Conservation (phyloP, 1,140 invertebrate species). For the Drosophila jambulina region DNA sequence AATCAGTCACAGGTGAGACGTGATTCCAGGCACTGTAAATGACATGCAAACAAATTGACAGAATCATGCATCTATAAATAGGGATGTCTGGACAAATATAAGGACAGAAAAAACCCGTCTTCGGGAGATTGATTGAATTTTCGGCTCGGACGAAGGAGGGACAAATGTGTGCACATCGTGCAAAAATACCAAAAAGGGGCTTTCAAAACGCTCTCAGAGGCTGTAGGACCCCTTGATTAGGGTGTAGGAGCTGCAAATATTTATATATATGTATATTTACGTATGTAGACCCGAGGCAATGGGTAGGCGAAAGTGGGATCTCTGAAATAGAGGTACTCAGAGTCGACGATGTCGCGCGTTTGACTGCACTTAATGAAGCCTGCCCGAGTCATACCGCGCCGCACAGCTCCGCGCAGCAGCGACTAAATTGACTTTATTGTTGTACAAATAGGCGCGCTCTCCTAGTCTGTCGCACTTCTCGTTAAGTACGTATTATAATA, state of each 20-base stretch:
- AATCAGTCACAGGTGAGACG: constrained; percentile 20
- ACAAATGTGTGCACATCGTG: neutral
- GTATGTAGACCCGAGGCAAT: constrained; percentile 16
- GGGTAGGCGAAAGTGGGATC: neutral
- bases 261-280: constrained; percentile 52
- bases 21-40: neutral
- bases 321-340: constrained; percentile 22
- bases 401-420: constrained; percentile 27
- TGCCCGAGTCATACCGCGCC: neutral
- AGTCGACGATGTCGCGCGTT: constrained; percentile 63
- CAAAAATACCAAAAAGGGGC: neutral
- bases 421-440: constrained; percentile 82
- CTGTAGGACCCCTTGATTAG: constrained; percentile 3
- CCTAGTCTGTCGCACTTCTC: constrained; percentile 34
- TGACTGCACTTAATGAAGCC: constrained; percentile 78
- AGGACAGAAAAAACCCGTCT: constrained; percentile 6
- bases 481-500: constrained; percentile 80
- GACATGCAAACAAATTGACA: constrained; percentile 33
- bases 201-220: neutral
- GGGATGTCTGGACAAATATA: constrained; percentile 8
- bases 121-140: constrained; percentile 30
- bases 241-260: constrained; percentile 35
- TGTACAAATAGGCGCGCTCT: constrained; percentile 72
- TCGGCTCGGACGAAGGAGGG: neutral
- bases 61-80: constrained; percentile 36